These are phyloP conservation scores for Avahi laniger DNA, from an alignment of 2,797 vertebrate genomes.

Conservation along the genomic window DNA sequence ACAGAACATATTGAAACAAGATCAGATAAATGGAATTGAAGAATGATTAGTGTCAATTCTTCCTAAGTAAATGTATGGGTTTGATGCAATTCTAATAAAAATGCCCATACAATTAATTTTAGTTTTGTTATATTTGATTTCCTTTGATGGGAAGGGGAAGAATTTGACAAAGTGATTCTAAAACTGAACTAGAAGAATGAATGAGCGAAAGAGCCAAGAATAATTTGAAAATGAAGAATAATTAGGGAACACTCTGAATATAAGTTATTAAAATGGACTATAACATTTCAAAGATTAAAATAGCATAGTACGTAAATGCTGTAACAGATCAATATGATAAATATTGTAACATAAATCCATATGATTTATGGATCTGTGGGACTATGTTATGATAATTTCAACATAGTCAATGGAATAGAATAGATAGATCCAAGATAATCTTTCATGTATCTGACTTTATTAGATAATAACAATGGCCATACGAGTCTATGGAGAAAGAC, in stretches of 20 bases:
- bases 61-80: background rate
- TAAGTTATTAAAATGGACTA: background rate
- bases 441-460: slow-evolving; percentile 43
- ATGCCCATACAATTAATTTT: background rate
- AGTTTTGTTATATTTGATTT: background rate
- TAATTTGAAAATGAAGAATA: background rate
- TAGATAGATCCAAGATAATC: background rate
- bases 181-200: background rate
- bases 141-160: background rate
- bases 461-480: slow-evolving; percentile 37
- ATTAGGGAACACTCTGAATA: background rate
- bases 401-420: background rate
- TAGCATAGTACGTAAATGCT: background rate
- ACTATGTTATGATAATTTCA: background rate
- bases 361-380: background rate
- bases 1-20: background rate
- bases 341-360: background rate
- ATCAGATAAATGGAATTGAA: background rate
- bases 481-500: slow-evolving; percentile 17
- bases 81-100: background rate
- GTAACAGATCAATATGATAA: slow-evolving; percentile 24
- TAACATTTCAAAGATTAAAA: slow-evolving; percentile 45
- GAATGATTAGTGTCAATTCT: background rate
- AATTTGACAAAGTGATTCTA: slow-evolving; percentile 4
- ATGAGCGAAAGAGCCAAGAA: background rate